Evolutionary conservation across 2,797 vertebrate genomes (phyloP), one percentile per base, ranked within the genome.

Genomic region (Pseudopleuronectes americanus): DNA sequence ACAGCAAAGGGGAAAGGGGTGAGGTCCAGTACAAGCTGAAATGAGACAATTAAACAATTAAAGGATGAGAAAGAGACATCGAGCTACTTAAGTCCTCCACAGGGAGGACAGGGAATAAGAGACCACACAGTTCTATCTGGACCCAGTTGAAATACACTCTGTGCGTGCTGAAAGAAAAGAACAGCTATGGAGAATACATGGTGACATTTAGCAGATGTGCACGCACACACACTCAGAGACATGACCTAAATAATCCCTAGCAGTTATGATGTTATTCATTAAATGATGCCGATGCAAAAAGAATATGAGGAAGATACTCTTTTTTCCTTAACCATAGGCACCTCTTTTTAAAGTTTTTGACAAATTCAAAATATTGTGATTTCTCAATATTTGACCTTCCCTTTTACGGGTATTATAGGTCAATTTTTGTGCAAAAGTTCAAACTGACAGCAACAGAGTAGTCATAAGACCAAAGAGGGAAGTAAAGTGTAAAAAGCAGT

Each of bases 201-300:
- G 68, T 86, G 79, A 84, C 76, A 79, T 85, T 83, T 62, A 76
- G 41, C 78, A 83, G 80, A 88, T 84, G 81, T 80, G 68, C 16
- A 22, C 55, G 59, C 23, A 51, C 33, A 17, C 61, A 69, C 36
- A 57, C 57, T 63, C 45, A 0, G 12, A 80, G 71, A 67, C 71
- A 71, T 67, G 79, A 80, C 74, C 65, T 48, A 23, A 49, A 70
- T 74, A 77, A 74, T 79, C 43, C 57, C n/a, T 49, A 36, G 13
- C 3, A 70, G 26, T 64, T 6, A 6, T 52, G 59, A 63, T 28
- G 59, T 77, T 62, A 69, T 36, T 74, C 55, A 76, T 70, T 48
- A 68, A 69, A 61, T 82, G 73, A 64, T 19, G 41, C 48, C 59
- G 70, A 9, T 59, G 66, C 43, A 81, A 75, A 74, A 6, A 13